phyloP scores from a whole-genome alignment of 2,797 vertebrate species.

The Malurus splendens region DNA sequence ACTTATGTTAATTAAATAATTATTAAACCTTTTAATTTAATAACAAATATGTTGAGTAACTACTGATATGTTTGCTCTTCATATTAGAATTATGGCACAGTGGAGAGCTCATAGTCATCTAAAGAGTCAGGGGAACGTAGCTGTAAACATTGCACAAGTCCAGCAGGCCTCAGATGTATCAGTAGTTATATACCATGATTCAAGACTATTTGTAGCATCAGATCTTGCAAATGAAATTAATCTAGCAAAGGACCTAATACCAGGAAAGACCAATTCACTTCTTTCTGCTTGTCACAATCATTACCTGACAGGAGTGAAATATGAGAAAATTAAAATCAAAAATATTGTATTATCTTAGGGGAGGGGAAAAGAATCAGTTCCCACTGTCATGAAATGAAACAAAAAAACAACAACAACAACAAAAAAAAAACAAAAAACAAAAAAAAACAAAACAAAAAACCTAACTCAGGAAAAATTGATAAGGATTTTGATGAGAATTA shows the following conservation, averaged over 20 bases:
- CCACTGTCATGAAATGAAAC: not conserved
- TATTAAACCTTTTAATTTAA: not conserved
- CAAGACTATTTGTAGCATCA: not conserved
- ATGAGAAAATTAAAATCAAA: not conserved
- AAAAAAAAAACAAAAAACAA: not conserved
- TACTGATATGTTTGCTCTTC: not conserved
- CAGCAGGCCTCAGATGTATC: not conserved
- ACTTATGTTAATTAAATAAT: not conserved
- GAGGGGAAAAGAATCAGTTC: not conserved
- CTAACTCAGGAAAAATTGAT: not conserved
- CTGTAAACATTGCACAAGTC: not conserved
- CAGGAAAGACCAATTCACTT: not conserved
- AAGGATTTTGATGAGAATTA: not conserved
- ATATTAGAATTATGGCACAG: not conserved
- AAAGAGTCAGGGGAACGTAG: not conserved
- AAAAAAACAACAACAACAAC: no score
- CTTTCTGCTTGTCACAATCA: not conserved
- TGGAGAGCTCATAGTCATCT: not conserved
- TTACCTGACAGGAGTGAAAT: not conserved
- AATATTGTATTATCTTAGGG: not conserved
- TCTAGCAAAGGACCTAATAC: not conserved
- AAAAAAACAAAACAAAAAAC: rapidly evolving
- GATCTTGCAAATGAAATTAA: not conserved
- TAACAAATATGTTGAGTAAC: not conserved
- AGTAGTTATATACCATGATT: not conserved